Evolutionary conservation across 2,797 vertebrate species (phyloP), one percentile per base, ranked within the genome.

Genomic region (Clamator glandarius): DNA sequence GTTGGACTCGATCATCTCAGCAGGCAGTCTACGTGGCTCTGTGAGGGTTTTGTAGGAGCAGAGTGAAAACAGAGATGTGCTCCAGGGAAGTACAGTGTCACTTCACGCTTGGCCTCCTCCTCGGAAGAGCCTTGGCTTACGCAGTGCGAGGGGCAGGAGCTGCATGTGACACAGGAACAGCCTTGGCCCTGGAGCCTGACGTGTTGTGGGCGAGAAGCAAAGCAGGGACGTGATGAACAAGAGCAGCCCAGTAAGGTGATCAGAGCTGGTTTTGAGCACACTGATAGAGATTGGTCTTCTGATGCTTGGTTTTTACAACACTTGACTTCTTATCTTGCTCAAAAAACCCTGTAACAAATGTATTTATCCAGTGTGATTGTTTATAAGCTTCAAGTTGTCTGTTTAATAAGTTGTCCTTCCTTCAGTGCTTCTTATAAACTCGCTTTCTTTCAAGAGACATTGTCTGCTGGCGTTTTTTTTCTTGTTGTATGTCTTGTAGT

Each of bases 401-500:
- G 6, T 68, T 52, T 36, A 23, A 9, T 24, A 29, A 10, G 3
- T 18, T 55, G 23, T 6, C 9, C 35, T 74, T 57, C 25, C 20
- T 57, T 68, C n/a, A 18, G 17, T 14, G 9, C 13, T 52, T 55
- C 29, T n/a, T n/a, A n/a, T n/a, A n/a, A n/a, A n/a, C n/a, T 52
- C 0, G 0, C 15, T 31, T 69, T 24, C 19, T 19, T n/a, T 36
- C 23, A 42, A 9, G 9, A 42, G 9, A 3, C 0, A 1, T 44
- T n/a, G n/a, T n/a, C n/a, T 8, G 0, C 24, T 19, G 51, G 31
- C 41, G 15, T 15, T 48, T 23, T 48, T 23, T 9, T 39, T 46
- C 11, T 31, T 41, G 1, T 26, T 31, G 4, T 12, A 5, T 3
- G 6, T n/a, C 31, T 68, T 25, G 5, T 15, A 5, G 18, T 13